Conservation (phyloP, 1,140 invertebrate genomes). For the Metaphire vulgaris region DNA sequence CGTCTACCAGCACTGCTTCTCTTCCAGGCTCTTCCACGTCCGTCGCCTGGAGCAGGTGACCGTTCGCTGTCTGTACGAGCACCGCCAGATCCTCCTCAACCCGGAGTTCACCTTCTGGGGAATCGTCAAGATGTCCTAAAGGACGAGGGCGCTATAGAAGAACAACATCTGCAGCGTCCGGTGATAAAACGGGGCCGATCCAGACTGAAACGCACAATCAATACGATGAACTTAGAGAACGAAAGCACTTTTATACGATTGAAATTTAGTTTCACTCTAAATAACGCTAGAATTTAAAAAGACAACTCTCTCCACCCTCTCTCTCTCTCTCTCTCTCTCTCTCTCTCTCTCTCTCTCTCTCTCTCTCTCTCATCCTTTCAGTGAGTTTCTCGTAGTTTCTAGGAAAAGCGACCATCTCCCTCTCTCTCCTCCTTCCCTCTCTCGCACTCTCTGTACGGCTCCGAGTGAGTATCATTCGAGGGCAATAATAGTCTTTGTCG, state of each 20-base stretch:
- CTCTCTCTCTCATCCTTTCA: not conserved
- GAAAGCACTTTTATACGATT: too few relatives aligned
- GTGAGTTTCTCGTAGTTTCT: not conserved
- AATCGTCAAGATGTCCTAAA: not conserved
- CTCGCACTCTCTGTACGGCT: not conserved
- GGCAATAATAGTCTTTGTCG: too few relatives aligned
- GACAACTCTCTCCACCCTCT: too few relatives aligned
- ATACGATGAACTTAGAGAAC: too few relatives aligned
- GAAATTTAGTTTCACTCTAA: too few relatives aligned
- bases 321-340: slow-evolving; percentile 1
- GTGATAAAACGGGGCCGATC: too few relatives aligned
- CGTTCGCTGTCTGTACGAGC: not conserved
- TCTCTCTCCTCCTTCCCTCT: not conserved
- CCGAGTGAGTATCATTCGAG: not conserved
- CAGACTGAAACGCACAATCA: too few relatives aligned
- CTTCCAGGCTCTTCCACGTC: not conserved
- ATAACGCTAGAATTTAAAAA: too few relatives aligned
- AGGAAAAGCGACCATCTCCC: too few relatives aligned
- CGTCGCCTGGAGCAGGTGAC: not conserved
- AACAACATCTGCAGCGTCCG: too few relatives aligned
- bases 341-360: not conserved
- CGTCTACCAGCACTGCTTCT: not conserved
- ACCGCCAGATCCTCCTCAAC: not conserved
- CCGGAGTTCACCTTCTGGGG: not conserved
- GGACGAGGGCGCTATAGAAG: too few relatives aligned